Base-by-base conservation (phyloP, 2,797 vertebrate genomes). In the Benthosema pterotum region DNA sequence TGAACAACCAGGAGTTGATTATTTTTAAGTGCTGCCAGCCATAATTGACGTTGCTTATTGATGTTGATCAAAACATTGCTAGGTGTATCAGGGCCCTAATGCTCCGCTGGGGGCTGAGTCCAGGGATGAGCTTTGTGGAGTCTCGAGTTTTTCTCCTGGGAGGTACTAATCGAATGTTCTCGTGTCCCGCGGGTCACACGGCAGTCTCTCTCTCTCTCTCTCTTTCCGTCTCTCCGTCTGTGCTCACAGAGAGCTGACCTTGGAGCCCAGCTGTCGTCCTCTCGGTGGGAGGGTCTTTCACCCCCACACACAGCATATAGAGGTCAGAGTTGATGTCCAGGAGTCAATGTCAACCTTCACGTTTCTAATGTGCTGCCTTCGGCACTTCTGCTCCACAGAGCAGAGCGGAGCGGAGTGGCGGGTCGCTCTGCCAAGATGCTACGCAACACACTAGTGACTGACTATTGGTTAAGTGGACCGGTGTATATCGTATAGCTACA, bases 111-210 rank as follows among this genome's bases (percentile, higher is more conserved):
- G 57, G 69, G 78, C n/a, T n/a, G n/a, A n/a, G n/a, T n/a, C n/a
- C n/a, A n/a, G n/a, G n/a, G n/a, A n/a, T n/a, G n/a, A n/a, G n/a
- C n/a, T n/a, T n/a, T n/a, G n/a, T n/a, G n/a, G n/a, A n/a, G n/a
- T n/a, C n/a, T n/a, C n/a, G 57, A 38, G 63, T 83, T 72, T 76
- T 59, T 81, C 63, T 87, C 70, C 66, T 76, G 74, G 65, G 58
- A 81, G 63, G 77, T 42, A 73, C 55, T 73, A 82, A 83, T 88
- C 72, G 55, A 85, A 85, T 72, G 63, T 72, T 77, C 65, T 77
- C 67, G 32, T 32, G 22, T 75, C 52, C 65, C 55, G 15, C 16
- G 15, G 63, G 58, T 43, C 43, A 25, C 38, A 19, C 53, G 12
- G 47, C 54, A n/a, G 18, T 55, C 56, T 32, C 52, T 46, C 17